Conservation (phyloP, 2,888 invertebrate genomes). For the Netelia melanura region DNA sequence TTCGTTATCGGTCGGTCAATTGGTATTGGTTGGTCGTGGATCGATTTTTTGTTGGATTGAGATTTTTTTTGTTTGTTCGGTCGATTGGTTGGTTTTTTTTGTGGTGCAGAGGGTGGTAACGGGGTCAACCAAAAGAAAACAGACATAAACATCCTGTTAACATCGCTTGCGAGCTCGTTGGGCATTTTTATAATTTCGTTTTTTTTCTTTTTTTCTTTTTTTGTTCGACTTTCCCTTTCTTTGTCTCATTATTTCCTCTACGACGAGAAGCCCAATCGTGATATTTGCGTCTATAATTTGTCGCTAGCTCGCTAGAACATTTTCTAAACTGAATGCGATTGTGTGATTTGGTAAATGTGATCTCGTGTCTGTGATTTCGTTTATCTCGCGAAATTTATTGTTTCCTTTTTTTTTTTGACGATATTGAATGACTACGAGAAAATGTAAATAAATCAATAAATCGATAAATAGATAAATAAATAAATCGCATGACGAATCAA, state of each 20-base stretch:
- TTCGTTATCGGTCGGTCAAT: conserved; percentile 76
- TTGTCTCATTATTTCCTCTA: conserved; percentile 36
- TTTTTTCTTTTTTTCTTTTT: conserved; percentile 5
- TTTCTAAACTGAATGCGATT: conserved; percentile 46
- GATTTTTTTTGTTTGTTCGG: conserved; percentile 61
- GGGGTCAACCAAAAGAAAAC: conserved; percentile 79
- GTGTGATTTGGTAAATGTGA: conserved; percentile 56
- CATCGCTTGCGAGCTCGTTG: conserved; percentile 75
- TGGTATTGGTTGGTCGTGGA: conserved; percentile 77
- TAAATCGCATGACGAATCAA: conserved; percentile 15
- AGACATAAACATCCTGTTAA: conserved; percentile 80
- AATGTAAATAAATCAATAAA: conserved; percentile 12
- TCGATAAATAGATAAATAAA: neutral
- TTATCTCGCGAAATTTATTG: conserved; percentile 7
- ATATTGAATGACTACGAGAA: conserved; percentile 4
- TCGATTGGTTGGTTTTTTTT: conserved; percentile 72
- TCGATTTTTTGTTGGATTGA: conserved; percentile 77
- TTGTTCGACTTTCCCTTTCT: neutral
- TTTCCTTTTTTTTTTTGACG: neutral
- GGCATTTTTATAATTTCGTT: conserved; percentile 59
- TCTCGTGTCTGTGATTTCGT: conserved; percentile 40
- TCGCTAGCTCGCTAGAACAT: conserved; percentile 56
- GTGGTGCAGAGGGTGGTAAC: conserved; percentile 75
- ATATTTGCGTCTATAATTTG: conserved; percentile 52
- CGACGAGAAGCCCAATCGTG: conserved; percentile 41